Conservation (phyloP, 2,797 vertebrate genomes). For the Crypturellus tataupa region DNA sequence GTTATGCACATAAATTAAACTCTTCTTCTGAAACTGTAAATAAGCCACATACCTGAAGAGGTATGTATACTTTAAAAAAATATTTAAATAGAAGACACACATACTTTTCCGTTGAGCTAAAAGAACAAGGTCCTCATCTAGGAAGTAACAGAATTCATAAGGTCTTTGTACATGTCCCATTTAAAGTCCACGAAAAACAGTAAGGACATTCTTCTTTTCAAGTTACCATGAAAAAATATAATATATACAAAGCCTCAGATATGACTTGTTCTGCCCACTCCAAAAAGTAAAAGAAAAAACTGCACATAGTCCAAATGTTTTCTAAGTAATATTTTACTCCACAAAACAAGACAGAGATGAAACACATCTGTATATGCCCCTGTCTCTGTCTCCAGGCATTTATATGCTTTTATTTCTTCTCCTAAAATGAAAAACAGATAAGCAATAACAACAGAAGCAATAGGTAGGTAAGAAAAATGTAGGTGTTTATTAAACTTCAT, state of each 20-base stretch:
- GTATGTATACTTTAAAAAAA: fast-evolving
- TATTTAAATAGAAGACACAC: not conserved
- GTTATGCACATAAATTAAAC: not conserved
- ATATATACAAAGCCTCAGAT: not conserved
- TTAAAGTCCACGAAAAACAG: not conserved
- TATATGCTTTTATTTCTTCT: no score
- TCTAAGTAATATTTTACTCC: not conserved
- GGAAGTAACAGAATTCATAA: not conserved
- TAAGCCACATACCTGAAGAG: not conserved
- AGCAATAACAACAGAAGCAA: not conserved
- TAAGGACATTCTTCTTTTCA: not conserved
- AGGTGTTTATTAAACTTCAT: constrained; percentile 65
- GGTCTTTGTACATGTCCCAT: not conserved
- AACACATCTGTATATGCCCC: not conserved
- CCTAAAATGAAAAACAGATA: not conserved
- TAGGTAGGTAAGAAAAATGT: constrained; percentile 45
- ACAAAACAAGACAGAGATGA: not conserved
- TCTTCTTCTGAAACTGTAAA: not conserved
- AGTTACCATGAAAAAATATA: not conserved
- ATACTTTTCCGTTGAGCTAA: not conserved
- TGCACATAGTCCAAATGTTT: no score
- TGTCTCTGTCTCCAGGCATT: no score
- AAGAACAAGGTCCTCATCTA: not conserved
- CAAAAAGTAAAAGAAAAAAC: no score
- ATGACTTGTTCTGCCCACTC: not conserved